Base-by-base conservation (phyloP, 1,140 invertebrate genomes). In the Alviniconcha marisindica region DNA sequence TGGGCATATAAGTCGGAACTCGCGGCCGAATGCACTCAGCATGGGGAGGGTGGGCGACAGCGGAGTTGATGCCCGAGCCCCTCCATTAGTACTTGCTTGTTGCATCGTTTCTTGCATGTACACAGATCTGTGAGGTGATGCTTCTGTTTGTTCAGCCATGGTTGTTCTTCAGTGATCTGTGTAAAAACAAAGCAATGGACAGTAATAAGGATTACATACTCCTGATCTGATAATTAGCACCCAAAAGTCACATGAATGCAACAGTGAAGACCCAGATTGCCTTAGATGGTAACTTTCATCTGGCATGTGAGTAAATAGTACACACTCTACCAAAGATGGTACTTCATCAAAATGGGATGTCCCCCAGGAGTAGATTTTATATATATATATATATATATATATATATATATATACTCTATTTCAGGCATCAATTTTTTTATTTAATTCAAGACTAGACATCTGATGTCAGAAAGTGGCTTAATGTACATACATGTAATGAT, bases 1-100 rank as follows among this genome's bases (percentile, higher is more conserved):
- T 1, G 56, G 38, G 60, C 78, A 80, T 4, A 44, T 63, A 5
- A 80, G 60, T 18, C 78, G 78, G 56, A 66, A 66, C 56, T 80
- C 36, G 21, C 36, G 33, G 24, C 69, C 69, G 21, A 71, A 71
- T 7, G 36, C 40, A 21, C 36, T 40, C 33, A 14, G 33, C 2
- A 18, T 21, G 0, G 10, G 10, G 2, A 21, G 69, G 69, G 24
- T 33, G 24, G 69, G 69, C 5, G 69, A 71, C 18, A 28, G 56
- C 33, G 36, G 36, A 15, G 69, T 15, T 18, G 69, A 21, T 2
- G 33, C 36, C 5, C 63, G 14, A 33, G 5, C 63, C 36, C 28
- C 28, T 10, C 36, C 63, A 31, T 66, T 33, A 33, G 7, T 7
- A 66, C 63, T 66, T 18, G 24, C 63, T 33, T 66, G 63, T 33